Percentiles rank a stretch among this genome's conserved stretches.
phyloP scores from a whole-genome alignment of 2,888 invertebrate genomes.

The Nasonia oneida region DNA sequence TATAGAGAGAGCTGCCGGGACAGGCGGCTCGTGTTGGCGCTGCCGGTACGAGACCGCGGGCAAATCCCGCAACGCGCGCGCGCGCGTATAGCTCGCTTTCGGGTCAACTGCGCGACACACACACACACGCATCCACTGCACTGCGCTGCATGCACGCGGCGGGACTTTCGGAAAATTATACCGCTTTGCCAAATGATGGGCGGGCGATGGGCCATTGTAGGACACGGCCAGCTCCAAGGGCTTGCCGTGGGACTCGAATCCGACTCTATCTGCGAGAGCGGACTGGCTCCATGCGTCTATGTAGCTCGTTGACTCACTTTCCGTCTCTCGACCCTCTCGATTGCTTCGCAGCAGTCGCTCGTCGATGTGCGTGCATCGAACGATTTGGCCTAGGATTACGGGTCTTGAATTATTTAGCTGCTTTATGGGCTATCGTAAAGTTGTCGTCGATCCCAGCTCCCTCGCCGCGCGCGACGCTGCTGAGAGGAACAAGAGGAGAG shows the following conservation, averaged over 20 bases:
- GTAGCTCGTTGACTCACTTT: conserved; percentile 12
- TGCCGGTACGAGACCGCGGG: conserved; percentile 6
- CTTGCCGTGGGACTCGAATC: not conserved
- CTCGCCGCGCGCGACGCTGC: not conserved
- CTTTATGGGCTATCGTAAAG: conserved; percentile 12
- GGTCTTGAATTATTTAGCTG: conserved; percentile 21
- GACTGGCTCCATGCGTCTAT: not conserved
- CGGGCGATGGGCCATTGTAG: conserved; percentile 50
- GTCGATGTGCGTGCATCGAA: not conserved
- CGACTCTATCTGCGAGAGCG: not conserved
- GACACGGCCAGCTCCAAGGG: conserved; percentile 20
- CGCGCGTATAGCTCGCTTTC: not conserved
- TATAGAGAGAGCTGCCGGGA: not conserved
- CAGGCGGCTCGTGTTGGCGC: not conserved
- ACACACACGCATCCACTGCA: not conserved
- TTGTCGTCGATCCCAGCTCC: not conserved
- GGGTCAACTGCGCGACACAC: not conserved
- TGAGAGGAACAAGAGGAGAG: not conserved
- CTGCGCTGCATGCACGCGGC: not conserved
- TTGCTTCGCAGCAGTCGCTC: conserved; percentile 10
- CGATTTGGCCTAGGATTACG: conserved; percentile 25
- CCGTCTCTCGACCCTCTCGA: conserved; percentile 37
- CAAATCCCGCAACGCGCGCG: conserved; percentile 17
- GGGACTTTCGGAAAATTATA: conserved; percentile 49
- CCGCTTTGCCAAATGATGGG: conserved; percentile 63